These are phyloP conservation scores for Herminia tarsipennalis DNA, from an alignment of 2,888 invertebrate genomes.

Conservation along the genomic window DNA sequence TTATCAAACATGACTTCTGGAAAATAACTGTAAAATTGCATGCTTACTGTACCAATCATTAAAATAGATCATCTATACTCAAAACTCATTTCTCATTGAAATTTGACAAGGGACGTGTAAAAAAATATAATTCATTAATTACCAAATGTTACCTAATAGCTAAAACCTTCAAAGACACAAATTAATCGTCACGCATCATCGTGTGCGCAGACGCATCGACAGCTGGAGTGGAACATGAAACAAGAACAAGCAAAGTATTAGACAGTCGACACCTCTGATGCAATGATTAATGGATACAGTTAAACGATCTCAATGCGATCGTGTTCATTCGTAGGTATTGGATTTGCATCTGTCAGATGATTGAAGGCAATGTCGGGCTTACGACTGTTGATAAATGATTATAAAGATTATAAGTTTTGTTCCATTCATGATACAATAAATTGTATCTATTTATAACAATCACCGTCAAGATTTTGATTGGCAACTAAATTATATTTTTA, in stretches of 20 bases:
- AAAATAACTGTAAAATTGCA: constrained; percentile 3
- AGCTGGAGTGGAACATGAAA: constrained; percentile 21
- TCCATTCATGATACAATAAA: constrained; percentile 17
- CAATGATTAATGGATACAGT: constrained; percentile 49
- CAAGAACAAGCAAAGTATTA: constrained; percentile 21
- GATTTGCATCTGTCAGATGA: constrained; percentile 43
- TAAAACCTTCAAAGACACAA: no score
- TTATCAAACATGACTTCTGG: constrained; percentile 15
- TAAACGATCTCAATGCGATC: constrained; percentile 39
- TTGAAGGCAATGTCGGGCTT: constrained; percentile 41
- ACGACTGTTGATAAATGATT: constrained; percentile 38
- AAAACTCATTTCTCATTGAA: no score
- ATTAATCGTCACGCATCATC: no score
- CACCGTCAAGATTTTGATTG: no score
- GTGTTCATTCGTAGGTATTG: constrained; percentile 41
- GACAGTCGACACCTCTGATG: constrained; percentile 41
- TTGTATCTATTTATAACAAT: constrained; percentile 3
- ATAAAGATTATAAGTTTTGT: constrained; percentile 20
- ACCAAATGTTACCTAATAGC: no score
- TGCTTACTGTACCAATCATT: no score
- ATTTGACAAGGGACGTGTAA: no score
- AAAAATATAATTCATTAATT: no score
- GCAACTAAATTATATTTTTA: background rate
- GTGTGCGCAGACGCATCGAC: no score
- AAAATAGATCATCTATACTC: no score